Evolutionary conservation across 2,888 invertebrate species (phyloP), one percentile per base, ranked within the genome.

Genomic region (Elegia similella): DNA sequence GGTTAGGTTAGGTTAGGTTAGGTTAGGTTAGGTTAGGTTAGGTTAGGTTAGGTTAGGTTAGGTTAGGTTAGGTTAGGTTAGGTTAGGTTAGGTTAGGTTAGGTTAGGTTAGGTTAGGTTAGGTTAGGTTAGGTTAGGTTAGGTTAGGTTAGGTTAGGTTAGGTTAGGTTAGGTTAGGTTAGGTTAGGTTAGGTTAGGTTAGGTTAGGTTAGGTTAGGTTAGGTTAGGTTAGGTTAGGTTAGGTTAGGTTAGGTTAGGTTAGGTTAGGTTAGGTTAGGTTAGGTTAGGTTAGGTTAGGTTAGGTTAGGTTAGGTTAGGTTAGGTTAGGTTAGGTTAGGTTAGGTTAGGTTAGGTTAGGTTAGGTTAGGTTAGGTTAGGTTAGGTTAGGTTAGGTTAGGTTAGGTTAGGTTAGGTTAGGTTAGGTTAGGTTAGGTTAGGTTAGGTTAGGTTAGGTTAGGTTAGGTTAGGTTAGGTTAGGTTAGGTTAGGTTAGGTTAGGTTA

Each of bases 401-500:
- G 64, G 63, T 63, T 63, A 59, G 63, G 57, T 59, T 59, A 57
- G 62, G 66, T 67, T 64, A 63, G 65, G 66, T 64, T 63, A 60
- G 64, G 62, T 63, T 66, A 59, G 64, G 65, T 65, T 65, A 60
- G 64, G 65, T 67, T 67, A 60, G 62, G 62, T 61, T 64, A 59
- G 58, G 59, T 61, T 61, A 58, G 58, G 60, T 60, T 59, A 55
- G 59, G 62, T 66, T 66, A 62, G 64, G 62, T 66, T 63, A 59
- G 64, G 63, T 64, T 65, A 61, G 61, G 60, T 62, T 62, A 57
- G 62, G 61, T 62, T 60, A 59, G 60, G 60, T 60, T 62, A 59
- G 60, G 60, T 62, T 62, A 59, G 62, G 63, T 62, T 63, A 57
- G 60, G 59, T 60, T 60, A 57, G 61, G 59, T 61, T 61, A 55